Conservation (phyloP, 2,797 vertebrate genomes). For the Trachops cirrhosus region DNA sequence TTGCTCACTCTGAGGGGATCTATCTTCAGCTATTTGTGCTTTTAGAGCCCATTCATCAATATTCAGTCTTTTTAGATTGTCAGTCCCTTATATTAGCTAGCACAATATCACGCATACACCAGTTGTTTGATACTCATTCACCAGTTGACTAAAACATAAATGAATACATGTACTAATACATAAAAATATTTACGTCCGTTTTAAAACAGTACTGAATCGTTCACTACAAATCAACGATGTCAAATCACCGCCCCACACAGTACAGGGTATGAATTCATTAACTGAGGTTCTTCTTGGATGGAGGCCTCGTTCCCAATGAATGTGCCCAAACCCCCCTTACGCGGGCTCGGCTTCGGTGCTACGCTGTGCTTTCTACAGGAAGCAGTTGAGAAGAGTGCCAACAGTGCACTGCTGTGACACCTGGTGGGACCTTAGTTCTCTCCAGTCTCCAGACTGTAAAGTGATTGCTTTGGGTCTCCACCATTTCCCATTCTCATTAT, state of each 20-base stretch:
- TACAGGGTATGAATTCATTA: slow-evolving; percentile 34
- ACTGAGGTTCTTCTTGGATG: slow-evolving; percentile 40
- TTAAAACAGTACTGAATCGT: slow-evolving; percentile 24
- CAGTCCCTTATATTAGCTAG: background rate
- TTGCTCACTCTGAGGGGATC: background rate
- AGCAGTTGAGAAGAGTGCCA: slow-evolving; percentile 1
- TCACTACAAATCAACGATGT: background rate
- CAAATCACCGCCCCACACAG: background rate
- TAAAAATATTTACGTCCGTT: background rate
- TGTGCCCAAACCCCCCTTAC: slow-evolving; percentile 26
- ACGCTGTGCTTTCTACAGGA: slow-evolving; percentile 18
- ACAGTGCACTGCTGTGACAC: background rate
- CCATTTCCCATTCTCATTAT: slow-evolving; percentile 80
- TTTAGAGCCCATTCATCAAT: background rate
- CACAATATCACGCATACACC: background rate
- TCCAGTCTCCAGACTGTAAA: slow-evolving; percentile 69
- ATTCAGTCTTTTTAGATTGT: background rate
- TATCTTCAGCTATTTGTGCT: background rate
- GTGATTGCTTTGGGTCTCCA: slow-evolving; percentile 76
- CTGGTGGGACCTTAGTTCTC: background rate
- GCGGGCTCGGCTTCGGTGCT: background rate
- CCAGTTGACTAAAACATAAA: background rate
- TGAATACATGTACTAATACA: slow-evolving; percentile 2
- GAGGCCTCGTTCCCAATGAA: slow-evolving; percentile 55
- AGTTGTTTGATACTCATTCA: background rate